Evolutionary conservation across 1,140 invertebrate species (phyloP).

Genomic region (Aphis craccivora): DNA sequence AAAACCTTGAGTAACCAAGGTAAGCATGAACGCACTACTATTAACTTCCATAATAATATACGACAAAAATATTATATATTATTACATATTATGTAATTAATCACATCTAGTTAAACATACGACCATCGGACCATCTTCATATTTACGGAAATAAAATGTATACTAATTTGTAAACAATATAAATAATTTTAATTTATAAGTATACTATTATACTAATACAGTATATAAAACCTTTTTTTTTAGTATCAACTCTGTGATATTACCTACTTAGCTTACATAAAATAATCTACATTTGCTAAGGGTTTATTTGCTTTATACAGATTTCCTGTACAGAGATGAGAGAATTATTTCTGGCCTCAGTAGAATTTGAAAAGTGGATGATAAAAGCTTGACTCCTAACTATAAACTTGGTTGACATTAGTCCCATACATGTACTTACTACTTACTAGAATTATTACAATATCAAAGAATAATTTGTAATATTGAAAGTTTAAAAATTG

Average conservation of each 20-base stretch:
- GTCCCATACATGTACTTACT: background rate
- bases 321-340: too few relatives aligned
- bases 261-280: background rate
- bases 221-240: background rate
- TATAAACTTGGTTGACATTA: background rate
- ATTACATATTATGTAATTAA: background rate
- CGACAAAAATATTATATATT: background rate
- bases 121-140: slow-evolving; percentile 3
- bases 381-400: background rate
- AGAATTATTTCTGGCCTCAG: too few relatives aligned
- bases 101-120: background rate
- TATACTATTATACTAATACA: background rate
- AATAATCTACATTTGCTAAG: background rate
- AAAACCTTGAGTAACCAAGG: slow-evolving; percentile 49
- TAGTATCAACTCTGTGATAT: background rate
- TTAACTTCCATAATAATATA: slow-evolving; percentile 39
- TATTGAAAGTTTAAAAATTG: background rate
- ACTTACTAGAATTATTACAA: background rate
- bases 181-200: background rate
- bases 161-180: background rate
- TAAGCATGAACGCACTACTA: slow-evolving; percentile 41
- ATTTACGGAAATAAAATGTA: background rate
- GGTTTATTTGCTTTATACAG: too few relatives aligned
- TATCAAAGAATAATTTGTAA: background rate
- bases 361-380: background rate